A percentile compares a stretch with the other conserved stretches of the same genome.
Evolutionary conservation across 2,888 invertebrate species (phyloP).

Genomic region (Chloroclystis v-ata): DNA sequence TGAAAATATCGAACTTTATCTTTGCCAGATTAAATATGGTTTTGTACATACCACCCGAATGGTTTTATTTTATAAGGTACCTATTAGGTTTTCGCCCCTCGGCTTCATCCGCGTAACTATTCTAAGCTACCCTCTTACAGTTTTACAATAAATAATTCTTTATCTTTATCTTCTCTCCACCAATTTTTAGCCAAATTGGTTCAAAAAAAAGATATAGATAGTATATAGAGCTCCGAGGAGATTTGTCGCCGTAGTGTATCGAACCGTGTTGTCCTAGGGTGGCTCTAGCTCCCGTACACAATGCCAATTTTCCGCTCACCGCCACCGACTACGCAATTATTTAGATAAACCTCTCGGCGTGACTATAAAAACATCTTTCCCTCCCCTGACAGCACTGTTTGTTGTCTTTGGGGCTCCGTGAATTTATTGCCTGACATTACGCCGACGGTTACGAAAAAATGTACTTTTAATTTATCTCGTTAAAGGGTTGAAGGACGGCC

Average conservation of each 20-base stretch:
- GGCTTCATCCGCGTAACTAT: too few species aligned
- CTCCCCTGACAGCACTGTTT: slow-evolving; percentile 62
- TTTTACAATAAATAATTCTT: too few species aligned
- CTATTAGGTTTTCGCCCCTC: too few species aligned
- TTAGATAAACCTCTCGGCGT: slow-evolving; percentile 78
- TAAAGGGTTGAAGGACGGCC: slow-evolving; percentile 77
- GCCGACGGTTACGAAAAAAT: slow-evolving; percentile 75
- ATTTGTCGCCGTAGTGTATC: slow-evolving; percentile 11
- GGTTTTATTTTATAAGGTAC: background rate
- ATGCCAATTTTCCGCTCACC: slow-evolving; percentile 77
- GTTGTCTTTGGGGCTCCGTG: slow-evolving; percentile 76
- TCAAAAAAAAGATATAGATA: too few species aligned
- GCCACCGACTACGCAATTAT: slow-evolving; percentile 77
- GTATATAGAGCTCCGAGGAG: slow-evolving; percentile 15
- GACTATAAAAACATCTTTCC: slow-evolving; percentile 77
- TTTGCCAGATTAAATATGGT: background rate
- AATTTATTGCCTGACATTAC: slow-evolving; percentile 74
- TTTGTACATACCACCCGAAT: too few species aligned
- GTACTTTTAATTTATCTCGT: slow-evolving; percentile 79
- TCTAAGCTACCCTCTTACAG: too few species aligned
- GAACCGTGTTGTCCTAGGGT: slow-evolving; percentile 16
- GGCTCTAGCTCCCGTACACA: slow-evolving; percentile 40
- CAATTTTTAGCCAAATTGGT: too few species aligned
- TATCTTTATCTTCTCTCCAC: too few species aligned
- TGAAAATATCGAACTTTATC: background rate